Conservation (phyloP, 2,113 vertebrate genomes). For the Scartelaos histophorus region DNA sequence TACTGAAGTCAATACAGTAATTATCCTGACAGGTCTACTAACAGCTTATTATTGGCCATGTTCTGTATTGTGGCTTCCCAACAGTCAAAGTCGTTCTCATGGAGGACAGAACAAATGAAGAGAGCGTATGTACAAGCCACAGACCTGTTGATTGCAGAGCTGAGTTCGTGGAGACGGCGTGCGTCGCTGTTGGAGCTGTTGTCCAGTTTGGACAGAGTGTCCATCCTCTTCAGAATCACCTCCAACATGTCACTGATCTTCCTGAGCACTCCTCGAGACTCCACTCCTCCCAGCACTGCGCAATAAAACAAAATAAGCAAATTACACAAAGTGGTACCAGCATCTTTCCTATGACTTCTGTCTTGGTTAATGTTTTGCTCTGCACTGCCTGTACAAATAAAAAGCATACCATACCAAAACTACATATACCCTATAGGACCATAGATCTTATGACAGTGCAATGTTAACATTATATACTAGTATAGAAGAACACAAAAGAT, state of each 20-base stretch:
- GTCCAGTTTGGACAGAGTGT: constrained; percentile 88
- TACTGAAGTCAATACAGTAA: no score
- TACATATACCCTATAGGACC: no score
- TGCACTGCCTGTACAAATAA: no score
- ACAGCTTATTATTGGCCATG: not conserved
- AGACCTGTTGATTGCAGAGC: constrained; percentile 80
- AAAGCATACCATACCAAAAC: no score
- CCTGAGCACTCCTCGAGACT: constrained; percentile 90
- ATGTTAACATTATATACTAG: no score
- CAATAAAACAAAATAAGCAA: constrained; percentile 19
- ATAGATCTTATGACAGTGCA: not conserved
- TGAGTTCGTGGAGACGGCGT: constrained; percentile 80
- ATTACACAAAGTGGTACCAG: no score
- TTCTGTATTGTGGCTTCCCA: not conserved
- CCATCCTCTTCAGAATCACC: constrained; percentile 91
- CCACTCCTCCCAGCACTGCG: constrained; percentile 86
- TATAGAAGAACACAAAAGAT: no score
- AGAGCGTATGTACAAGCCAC: not conserved
- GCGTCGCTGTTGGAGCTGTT: constrained; percentile 81
- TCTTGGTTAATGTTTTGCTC: no score
- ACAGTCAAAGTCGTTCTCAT: no score
- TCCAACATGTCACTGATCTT: constrained; percentile 98
- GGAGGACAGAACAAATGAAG: no score
- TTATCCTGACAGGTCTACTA: no score
- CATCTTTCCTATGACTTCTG: no score